Base-by-base conservation (phyloP, 2,888 invertebrate genomes). In the Eucera pruinosa region DNA sequence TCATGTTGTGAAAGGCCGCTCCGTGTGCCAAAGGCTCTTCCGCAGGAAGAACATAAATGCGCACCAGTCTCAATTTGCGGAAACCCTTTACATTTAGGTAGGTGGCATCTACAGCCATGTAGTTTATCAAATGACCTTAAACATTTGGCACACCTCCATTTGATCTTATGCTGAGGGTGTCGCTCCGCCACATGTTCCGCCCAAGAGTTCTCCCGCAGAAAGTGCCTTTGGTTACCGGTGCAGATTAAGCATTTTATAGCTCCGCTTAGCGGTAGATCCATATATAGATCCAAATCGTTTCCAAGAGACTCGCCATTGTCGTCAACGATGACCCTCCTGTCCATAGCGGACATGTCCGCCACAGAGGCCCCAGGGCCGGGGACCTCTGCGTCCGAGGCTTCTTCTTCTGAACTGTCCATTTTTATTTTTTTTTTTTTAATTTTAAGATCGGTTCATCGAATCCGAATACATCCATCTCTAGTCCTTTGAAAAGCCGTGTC, bases 291-390 rank as follows among this genome's bases (percentile, higher is more conserved):
- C 0, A 2, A 7, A 2, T 41, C 25, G 1, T 15, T 0, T 0
- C 2, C 55, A 39, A 9, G 15, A 0, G 0, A 0, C 18, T 0
- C 7, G 55, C 39, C 23, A 7, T 1, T 13, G 1, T 9, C 55
- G n/a, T 55, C 55, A 23, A 6, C 39, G 23, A 1, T 55, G 20
- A 20, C 13, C 54, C 54, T 52, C 33, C 52, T 30, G 5, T 33
- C 52, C 33, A 18, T 1, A 50, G 50, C 50, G 50, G 50, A 50
- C 30, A 50, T 27, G 50, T 50, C 50, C 50, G 50, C 50, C 52
- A 52, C 33, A 2, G 52, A 1, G 15, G 23, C 2, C 13, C 36
- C 55, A 55, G 55, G 55, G 15, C 39, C 39, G 23, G 55, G 39
- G 13, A 5, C 18, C 6, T 4, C 54, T 2, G 33, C 3, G 54